phyloP scores from a whole-genome alignment of 2,888 invertebrate species.

The Eretmocerus hayati region DNA sequence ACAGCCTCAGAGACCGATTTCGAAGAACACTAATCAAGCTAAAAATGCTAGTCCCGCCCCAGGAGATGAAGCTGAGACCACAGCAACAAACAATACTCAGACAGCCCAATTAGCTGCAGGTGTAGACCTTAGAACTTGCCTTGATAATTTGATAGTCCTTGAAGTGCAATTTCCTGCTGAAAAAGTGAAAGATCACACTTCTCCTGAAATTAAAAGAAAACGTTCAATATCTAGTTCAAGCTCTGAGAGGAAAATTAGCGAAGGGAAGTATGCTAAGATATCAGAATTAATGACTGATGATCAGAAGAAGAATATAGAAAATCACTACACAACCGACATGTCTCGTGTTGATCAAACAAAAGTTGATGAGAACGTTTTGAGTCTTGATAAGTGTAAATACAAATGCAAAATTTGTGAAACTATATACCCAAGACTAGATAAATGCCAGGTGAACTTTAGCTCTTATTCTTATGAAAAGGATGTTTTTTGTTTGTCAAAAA shows the following conservation, averaged over 20 bases:
- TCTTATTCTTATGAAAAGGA: not conserved
- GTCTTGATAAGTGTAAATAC: conserved; percentile 29
- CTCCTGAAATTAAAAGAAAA: conserved; percentile 4
- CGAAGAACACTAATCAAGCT: conserved; percentile 1
- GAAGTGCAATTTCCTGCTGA: conserved; percentile 14
- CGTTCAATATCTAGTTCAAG: conserved; percentile 4
- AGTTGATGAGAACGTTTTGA: conserved; percentile 27
- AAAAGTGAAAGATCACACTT: not conserved
- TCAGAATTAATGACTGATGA: conserved; percentile 36
- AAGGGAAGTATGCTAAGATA: conserved; percentile 29
- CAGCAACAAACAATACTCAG: conserved; percentile 3
- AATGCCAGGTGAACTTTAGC: conserved; percentile 30
- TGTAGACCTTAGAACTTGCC: conserved; percentile 1
- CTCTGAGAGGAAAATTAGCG: conserved; percentile 16
- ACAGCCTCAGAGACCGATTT: conserved; percentile 8
- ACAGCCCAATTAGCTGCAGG: conserved; percentile 4
- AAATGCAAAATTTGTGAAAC: conserved; percentile 32
- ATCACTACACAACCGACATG: conserved; percentile 32
- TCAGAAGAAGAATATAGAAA: conserved; percentile 34
- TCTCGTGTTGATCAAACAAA: conserved; percentile 27
- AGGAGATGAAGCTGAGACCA: conserved; percentile 24
- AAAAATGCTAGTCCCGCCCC: conserved; percentile 16
- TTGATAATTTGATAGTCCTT: conserved; percentile 11
- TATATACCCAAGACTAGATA: conserved; percentile 33
- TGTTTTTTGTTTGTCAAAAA: conserved; percentile 1